phyloP scores from a whole-genome alignment of 2,113 vertebrate species.

The Garra rufa region DNA sequence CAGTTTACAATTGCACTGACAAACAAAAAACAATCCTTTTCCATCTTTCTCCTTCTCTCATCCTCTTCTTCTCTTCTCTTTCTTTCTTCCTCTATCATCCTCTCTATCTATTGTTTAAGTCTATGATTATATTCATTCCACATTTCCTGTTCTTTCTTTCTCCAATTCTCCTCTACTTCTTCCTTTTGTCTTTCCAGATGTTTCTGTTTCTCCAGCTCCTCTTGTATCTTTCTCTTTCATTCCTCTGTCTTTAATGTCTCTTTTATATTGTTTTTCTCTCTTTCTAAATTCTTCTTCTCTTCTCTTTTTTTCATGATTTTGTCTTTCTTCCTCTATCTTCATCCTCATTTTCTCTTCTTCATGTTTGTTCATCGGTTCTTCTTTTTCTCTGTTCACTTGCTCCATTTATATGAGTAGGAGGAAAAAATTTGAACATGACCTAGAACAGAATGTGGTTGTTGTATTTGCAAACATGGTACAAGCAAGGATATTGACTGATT shows the following conservation, averaged over 20 bases:
- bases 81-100: not conserved
- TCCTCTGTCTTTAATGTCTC: not conserved
- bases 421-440: too few species aligned
- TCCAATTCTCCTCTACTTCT: not conserved
- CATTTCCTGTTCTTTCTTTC: not conserved
- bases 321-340: not conserved
- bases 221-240: not conserved
- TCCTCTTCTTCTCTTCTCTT: not conserved
- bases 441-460: too few species aligned
- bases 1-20: too few species aligned
- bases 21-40: too few species aligned
- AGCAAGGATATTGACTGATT: too few species aligned
- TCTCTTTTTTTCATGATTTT: not conserved
- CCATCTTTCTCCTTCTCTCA: not conserved
- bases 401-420: too few species aligned
- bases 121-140: not conserved
- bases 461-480: too few species aligned
- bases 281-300: too few species aligned
- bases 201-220: not conserved
- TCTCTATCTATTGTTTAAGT: not conserved
- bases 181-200: not conserved
- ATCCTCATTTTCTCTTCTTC: conserved; percentile 1
- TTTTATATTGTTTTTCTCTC: not conserved
- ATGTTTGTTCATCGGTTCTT: not conserved
- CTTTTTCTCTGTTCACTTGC: not conserved